phyloP scores from a whole-genome alignment of 2,113 vertebrate genomes.

The Solea senegalensis region DNA sequence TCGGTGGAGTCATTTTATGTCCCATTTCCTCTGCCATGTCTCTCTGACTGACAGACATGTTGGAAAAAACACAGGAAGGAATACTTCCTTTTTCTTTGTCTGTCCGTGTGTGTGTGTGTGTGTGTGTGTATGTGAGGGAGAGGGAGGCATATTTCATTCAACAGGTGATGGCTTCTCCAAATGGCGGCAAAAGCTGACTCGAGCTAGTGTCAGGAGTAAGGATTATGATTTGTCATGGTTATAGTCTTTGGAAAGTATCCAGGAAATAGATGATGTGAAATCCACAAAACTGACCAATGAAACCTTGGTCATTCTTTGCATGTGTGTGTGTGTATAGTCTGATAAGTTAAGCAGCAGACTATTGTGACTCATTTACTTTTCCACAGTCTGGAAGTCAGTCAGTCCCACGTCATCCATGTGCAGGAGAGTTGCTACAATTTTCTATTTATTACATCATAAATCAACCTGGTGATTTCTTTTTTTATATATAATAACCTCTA shows the following conservation, averaged over 20 bases:
- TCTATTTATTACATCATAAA: not conserved
- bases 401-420: not conserved
- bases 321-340: constrained; percentile 4
- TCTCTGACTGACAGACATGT: constrained; percentile 53
- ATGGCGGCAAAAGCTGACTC: not conserved
- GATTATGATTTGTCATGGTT: not conserved
- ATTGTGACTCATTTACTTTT: constrained; percentile 13
- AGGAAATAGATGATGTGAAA: not conserved
- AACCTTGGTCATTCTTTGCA: too few relatives aligned
- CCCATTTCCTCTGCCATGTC: constrained; percentile 46
- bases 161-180: not conserved
- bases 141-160: not conserved
- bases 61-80: constrained; percentile 45
- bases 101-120: not conserved
- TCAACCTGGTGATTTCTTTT: too few relatives aligned
- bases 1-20: constrained; percentile 50
- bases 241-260: not conserved
- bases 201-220: not conserved
- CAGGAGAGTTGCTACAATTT: not conserved
- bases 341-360: constrained; percentile 18
- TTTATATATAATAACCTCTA: too few relatives aligned
- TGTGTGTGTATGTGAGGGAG: not conserved
- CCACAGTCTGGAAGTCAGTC: not conserved
- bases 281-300: not conserved
- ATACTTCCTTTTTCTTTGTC: constrained; percentile 33